Conservation (phyloP, 2,113 vertebrate genomes). For the Nothoprocta pentlandii region DNA sequence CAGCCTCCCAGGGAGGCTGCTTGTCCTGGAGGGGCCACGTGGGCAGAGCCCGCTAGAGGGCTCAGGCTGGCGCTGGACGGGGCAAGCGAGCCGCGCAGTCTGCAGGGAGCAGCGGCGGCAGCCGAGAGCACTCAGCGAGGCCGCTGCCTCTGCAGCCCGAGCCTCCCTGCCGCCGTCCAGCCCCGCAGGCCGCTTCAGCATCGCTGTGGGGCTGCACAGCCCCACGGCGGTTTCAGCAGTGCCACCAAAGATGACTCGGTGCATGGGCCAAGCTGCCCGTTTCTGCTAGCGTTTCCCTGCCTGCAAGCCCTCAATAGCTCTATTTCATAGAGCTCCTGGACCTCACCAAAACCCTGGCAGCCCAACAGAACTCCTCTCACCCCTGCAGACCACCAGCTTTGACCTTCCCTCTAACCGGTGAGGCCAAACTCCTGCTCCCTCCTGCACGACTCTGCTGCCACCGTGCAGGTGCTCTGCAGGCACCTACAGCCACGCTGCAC, state of each 20-base stretch:
- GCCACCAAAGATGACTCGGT: fast-evolving
- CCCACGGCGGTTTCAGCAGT: background rate
- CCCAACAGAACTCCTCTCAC: background rate
- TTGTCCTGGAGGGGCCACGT: background rate
- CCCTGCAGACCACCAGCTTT: background rate
- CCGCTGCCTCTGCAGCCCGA: fast-evolving
- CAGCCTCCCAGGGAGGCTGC: background rate
- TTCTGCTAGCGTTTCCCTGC: background rate
- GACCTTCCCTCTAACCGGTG: background rate
- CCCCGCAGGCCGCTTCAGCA: background rate
- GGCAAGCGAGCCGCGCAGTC: too few species aligned
- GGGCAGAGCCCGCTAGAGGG: background rate
- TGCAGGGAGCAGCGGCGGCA: too few species aligned
- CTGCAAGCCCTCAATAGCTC: background rate
- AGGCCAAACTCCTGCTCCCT: background rate
- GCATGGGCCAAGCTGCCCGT: background rate
- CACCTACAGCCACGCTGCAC: background rate
- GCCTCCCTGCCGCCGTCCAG: background rate
- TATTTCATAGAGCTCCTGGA: background rate
- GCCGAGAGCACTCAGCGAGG: fast-evolving
- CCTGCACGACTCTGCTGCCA: background rate
- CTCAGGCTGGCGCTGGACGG: fast-evolving
- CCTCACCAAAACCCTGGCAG: background rate
- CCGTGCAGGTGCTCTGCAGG: fast-evolving
- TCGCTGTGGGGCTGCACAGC: background rate